A percentile compares a stretch with the other conserved stretches of the same genome.
Evolutionary conservation across 2,113 vertebrate genomes (phyloP).

Genomic region (Polypterus bichir): DNA sequence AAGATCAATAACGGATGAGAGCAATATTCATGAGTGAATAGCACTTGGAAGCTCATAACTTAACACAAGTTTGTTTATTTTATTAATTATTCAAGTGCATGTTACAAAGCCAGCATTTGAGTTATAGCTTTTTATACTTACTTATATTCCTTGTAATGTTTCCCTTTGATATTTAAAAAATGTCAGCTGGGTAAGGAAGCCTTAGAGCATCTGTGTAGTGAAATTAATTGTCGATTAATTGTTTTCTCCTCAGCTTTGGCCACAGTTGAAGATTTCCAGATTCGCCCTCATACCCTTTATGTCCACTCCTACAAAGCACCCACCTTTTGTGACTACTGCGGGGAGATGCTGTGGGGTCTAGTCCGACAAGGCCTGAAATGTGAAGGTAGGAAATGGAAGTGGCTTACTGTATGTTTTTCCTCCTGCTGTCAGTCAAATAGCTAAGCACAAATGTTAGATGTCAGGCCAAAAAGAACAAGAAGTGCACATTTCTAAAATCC

Average conservation of each 20-base stretch:
- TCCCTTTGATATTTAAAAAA: no score
- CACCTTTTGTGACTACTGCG: slow-evolving; percentile 97
- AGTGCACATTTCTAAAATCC: background rate
- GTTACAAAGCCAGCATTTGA: no score
- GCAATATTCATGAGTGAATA: background rate
- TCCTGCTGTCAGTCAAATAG: background rate
- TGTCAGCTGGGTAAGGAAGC: no score
- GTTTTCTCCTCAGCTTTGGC: slow-evolving; percentile 62
- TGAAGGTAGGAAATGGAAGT: slow-evolving; percentile 63
- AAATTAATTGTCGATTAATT: no score
- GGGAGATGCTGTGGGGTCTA: slow-evolving; percentile 97
- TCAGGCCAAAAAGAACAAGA: slow-evolving; percentile 5
- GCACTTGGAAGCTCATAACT: background rate
- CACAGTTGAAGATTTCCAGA: slow-evolving; percentile 96
- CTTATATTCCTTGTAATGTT: no score
- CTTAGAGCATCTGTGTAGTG: no score
- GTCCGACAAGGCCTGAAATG: slow-evolving; percentile 97
- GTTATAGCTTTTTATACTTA: no score
- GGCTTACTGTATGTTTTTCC: background rate
- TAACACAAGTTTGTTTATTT: background rate
- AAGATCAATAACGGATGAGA: background rate
- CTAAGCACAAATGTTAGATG: background rate
- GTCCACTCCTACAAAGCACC: slow-evolving; percentile 98
- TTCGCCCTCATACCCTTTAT: slow-evolving; percentile 89
- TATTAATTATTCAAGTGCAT: no score